Base-by-base conservation (phyloP, 2,888 invertebrate species). In the Mythimna lalbum region DNA sequence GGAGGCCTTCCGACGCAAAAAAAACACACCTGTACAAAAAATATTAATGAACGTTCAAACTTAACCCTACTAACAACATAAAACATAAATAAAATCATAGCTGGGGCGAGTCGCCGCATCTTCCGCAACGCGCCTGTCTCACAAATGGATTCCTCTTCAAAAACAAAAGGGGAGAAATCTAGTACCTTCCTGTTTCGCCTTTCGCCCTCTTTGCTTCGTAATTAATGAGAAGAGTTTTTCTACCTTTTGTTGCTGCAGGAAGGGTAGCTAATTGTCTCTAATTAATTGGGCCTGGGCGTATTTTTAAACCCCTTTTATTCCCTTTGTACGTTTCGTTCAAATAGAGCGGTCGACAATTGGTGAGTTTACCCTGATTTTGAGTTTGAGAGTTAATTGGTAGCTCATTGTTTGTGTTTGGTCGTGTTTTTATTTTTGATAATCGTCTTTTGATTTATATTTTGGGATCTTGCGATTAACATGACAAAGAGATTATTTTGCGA, bases 181-280 rank as follows among this genome's bases (percentile, higher is more conserved):
- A 81, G 84, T 88, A 88, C 90, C 90, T 87, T 85, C 86, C 84
- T 78, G 84, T 88, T 84, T 87, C 84, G 81, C 83, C 74, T 80
- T 73, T 83, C 85, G 79, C 83, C 80, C 89, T 90, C 87, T 87
- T 86, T 85, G 82, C 84, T 85, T 80, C 88, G 89, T 94, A 94
- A 95, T 95, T 95, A 95, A 95, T 94, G 93, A 92, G 91, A 85
- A 87, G 93, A 94, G 93, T 95, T 95, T 95, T 95, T 94, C 93
- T 91, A 94, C 94, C 95, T 94, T 95, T 95, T 94, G 95, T 94
- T 93, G 90, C 89, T 85, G 85, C 87, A 86, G 92, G 92, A 93
- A 93, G 94, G 94, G 92, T 90, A 90, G 94, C 94, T 95, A 95
- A 95, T 95, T 95, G 95, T 95, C 93, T 91, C 92, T 94, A 95